Evolutionary conservation across 2,797 vertebrate genomes (phyloP), one percentile per base, ranked within the genome.

Genomic region (Enoplosus armatus): DNA sequence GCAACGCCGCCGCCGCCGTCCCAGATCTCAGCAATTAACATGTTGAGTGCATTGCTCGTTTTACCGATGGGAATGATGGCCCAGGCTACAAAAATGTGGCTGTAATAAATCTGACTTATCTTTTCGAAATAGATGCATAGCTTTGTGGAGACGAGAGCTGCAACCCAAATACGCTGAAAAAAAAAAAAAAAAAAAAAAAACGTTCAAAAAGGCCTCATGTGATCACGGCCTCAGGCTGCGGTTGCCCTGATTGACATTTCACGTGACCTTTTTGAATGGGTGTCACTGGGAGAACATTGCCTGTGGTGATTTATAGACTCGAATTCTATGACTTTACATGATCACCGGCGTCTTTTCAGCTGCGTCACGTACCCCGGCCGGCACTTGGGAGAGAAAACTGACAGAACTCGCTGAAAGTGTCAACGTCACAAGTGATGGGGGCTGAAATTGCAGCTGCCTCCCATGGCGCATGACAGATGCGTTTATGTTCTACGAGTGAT

Each of bases 221-320:
- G 75, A 84, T 66, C 41, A 24, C 33, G 24, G 83, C 88, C 89
- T 41, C 27, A 14, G 80, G 90, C 86, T 66, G 47, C 55, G 45
- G 55, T 82, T 90, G 85, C 83, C 82, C 88, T 54, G 71, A 47
- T 43, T 90, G 89, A 90, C 90, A 92, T 93, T 92, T 93, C 45
- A 77, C 41, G 18, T 83, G 87, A 90, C 92, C 89, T 92, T 92
- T n/a, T 87, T 62, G 53, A 79, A 50, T 48, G 45, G 74, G 83
- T 78, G 79, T 84, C 87, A 75, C 61, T 18, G 43, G 71, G 35
- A 67, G 72, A 83, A 84, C 64, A 83, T 82, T 47, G 88, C 90
- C 87, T 79, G 65, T 77, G 87, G 89, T 83, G 54, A 59, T 85
- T 85, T 82, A 45, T 29, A 24, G 27, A 9, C 31, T 56, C 68